phyloP scores from a whole-genome alignment of 2,888 invertebrate genomes.

The Lumbricus terrestris region DNA sequence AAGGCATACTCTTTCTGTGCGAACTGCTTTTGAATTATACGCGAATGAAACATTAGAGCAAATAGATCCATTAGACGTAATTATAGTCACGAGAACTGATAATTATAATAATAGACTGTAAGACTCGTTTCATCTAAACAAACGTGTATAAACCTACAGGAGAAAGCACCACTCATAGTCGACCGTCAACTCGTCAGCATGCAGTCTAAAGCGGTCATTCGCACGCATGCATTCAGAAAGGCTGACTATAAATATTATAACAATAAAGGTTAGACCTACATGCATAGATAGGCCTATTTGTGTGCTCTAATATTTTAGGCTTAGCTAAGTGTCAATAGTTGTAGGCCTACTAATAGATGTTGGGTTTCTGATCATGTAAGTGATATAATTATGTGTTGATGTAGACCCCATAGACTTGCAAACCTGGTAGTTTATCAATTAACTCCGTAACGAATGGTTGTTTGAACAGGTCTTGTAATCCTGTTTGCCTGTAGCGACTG shows the following conservation, averaged over 20 bases:
- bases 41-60: not conserved
- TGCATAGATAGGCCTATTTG: not conserved
- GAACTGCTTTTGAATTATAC: not conserved
- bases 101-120: not conserved
- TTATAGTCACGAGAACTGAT: not conserved
- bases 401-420: no score
- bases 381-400: no score
- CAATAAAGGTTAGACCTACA: no score
- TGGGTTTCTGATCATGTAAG: no score
- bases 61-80: not conserved
- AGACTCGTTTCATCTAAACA: not conserved
- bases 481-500: no score
- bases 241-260: not conserved
- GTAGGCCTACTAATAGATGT: no score
- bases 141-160: no score
- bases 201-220: not conserved
- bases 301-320: no score
- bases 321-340: no score
- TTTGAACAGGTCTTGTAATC: no score
- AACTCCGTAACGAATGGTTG: no score
- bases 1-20: not conserved
- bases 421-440: no score
- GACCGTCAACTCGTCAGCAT: not conserved
- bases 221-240: not conserved
- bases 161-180: not conserved